Evolutionary conservation across 2,113 vertebrate genomes (phyloP).

Genomic region (Hippoglossus stenolepis): DNA sequence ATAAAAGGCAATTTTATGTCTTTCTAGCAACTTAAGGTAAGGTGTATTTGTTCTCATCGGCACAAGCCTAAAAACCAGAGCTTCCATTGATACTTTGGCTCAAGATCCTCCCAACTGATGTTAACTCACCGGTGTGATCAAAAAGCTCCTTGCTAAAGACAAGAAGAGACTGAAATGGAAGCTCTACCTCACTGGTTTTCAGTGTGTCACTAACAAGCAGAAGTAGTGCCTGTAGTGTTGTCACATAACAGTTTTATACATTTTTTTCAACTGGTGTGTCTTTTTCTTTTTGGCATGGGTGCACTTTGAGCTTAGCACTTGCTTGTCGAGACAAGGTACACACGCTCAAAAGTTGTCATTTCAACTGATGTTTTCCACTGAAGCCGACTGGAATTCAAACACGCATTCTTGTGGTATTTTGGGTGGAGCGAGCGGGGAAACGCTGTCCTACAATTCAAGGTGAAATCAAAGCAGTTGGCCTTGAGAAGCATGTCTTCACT

Average conservation of each 20-base stretch:
- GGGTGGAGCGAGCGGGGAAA: constrained; percentile 40
- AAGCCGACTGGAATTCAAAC: constrained; percentile 38
- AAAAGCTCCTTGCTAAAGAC: background rate
- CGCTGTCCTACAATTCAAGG: constrained; percentile 37
- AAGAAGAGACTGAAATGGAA: constrained; percentile 42
- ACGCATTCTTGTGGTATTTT: constrained; percentile 69
- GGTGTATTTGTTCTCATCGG: constrained; percentile 35
- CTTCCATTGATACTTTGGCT: constrained; percentile 58
- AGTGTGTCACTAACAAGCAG: constrained; percentile 64
- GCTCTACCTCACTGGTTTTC: constrained; percentile 55
- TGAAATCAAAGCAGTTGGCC: constrained; percentile 69
- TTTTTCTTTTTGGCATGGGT: constrained; percentile 60
- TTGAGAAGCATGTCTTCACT: constrained; percentile 52
- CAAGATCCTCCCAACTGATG: background rate
- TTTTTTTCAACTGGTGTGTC: background rate
- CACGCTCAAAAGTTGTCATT: constrained; percentile 36
- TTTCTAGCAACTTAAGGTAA: background rate
- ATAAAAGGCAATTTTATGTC: background rate
- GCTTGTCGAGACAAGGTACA: constrained; percentile 64
- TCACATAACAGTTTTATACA: constrained; percentile 13
- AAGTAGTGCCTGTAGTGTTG: constrained; percentile 51
- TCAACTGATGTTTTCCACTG: constrained; percentile 14
- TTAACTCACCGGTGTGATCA: background rate
- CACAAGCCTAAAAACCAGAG: constrained; percentile 69
- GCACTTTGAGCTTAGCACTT: constrained; percentile 49